Evolutionary conservation across 2,113 vertebrate species (phyloP), one percentile per base, ranked within the genome.

Genomic region (Synchiropus splendidus): DNA sequence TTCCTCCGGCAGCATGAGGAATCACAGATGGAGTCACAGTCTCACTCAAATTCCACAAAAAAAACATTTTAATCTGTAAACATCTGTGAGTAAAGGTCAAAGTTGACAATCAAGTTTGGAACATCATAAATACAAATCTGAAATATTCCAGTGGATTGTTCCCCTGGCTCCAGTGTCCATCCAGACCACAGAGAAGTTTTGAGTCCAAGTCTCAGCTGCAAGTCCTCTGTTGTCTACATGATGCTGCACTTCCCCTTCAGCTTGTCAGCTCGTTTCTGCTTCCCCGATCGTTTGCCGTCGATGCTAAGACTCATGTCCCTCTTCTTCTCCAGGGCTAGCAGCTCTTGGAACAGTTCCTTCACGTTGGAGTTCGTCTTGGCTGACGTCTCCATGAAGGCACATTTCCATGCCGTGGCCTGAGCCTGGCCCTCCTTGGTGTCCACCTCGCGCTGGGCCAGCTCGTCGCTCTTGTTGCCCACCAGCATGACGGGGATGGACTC

Each of bases 321-420:
- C 62, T 88, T 87, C 71, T 94, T 98, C 84, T 98, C 94, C 73
- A 94, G 85, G 64, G 92, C 95, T 32, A 98, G 91, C 51, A 97
- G 89, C 90, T 98, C 91, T 78, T 97, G 94, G 82, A 98, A 98
- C 57, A 97, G 90, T 86, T 98, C 94, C 18, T 91, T 92, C 41
- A 98, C 92, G 9, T 98, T 98, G 87, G 97, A 88, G 87, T 98
- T 94, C 88, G 92, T 94, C 85, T 98, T 98, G 82, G 94, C 94
- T 0, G 94, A 98, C 9, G 94, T 98, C 83, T 98, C 94, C 91
- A 97, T 97, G 84, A 98, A 98, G 69, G 92, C 90, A 64, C 92
- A 98, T 57, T 94, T 94, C 94, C 94, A 98, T 68, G 88, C 81
- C 78, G 85, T 86, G 56, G 94, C 90, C 87, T 94, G 31, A 1